Base-by-base conservation (phyloP, 1,140 invertebrate species). In the Nylanderia fulva region DNA sequence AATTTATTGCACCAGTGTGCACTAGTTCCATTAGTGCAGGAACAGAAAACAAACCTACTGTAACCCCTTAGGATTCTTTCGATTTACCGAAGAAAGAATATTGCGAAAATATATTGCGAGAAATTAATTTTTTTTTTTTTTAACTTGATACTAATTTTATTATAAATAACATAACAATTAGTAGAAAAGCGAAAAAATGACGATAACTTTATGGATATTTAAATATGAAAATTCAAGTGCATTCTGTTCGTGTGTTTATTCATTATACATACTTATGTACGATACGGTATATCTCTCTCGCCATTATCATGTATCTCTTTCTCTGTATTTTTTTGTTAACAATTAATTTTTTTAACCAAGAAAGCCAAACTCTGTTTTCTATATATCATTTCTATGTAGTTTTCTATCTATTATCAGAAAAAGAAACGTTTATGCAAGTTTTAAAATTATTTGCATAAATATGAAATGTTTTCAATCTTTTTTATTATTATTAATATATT, bases 401-500 rank as follows among this genome's bases (percentile, higher is more conserved):
- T 33, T 56, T 56, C n/a, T 52, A 36, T 33, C 64, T 2, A 42
- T 42, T 33, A 66, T 54, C 27, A 58, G 24, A 11, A 33, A 56
- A 58, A 36, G 4, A 24, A 74, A 58, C 6, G 29, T 58, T 74
- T 1, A 72, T 27, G 42, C 52, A 29, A 52, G 7, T 48, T 71
- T 86, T 1, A 58, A 48, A 18, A 68, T 54, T 52, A 48, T 71
- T 54, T 66, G 39, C 54, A 36, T 63, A 58, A 69, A n/a, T 56
- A 11, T 79, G n/a, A 75, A 4, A 68, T 27, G 7, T 63, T 56
- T 52, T 88, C 56, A 68, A 63, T 45, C 56, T 69, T 7, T 75
- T 74, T 11, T 29, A n/a, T 33, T n/a, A 64, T 68, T 24, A 61
- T 42, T 77, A 56, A 84, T 33, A 60, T 71, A 72, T 79, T 84